Evolutionary conservation across 1,140 invertebrate genomes (phyloP).

Genomic region (Aphis gossypii): DNA sequence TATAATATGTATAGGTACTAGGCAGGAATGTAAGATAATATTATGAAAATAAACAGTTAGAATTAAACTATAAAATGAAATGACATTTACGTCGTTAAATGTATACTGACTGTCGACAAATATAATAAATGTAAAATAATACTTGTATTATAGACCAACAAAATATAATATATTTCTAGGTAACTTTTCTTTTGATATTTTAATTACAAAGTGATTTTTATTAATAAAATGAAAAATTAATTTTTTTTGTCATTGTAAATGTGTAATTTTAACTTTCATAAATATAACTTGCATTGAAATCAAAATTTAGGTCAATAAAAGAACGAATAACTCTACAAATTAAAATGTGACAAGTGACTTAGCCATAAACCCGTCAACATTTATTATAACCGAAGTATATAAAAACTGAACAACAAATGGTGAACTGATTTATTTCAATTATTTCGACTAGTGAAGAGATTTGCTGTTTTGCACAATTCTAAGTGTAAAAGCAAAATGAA

Average conservation of each 20-base stretch:
- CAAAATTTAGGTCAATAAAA: neutral
- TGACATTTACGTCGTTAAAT: neutral
- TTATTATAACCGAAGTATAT: neutral
- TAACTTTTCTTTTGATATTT: neutral
- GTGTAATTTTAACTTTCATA: neutral
- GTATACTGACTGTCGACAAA: neutral
- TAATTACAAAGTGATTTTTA: neutral
- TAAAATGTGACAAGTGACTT: neutral
- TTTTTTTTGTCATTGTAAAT: neutral
- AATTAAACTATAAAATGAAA: neutral
- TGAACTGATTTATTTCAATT: neutral
- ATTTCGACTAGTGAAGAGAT: neutral
- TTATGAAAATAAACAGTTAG: neutral
- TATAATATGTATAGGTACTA: too few relatives aligned
- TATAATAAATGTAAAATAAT: neutral
- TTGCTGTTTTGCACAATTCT: neutral
- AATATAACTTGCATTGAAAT: neutral
- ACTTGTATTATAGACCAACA: neutral
- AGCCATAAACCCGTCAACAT: neutral
- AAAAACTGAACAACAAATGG: neutral
- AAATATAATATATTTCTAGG: neutral
- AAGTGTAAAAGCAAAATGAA: neutral
- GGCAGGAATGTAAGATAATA: neutral
- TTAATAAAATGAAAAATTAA: neutral
- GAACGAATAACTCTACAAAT: neutral